Conservation (phyloP, 2,113 vertebrate genomes). For the Ciconia boyciana region DNA sequence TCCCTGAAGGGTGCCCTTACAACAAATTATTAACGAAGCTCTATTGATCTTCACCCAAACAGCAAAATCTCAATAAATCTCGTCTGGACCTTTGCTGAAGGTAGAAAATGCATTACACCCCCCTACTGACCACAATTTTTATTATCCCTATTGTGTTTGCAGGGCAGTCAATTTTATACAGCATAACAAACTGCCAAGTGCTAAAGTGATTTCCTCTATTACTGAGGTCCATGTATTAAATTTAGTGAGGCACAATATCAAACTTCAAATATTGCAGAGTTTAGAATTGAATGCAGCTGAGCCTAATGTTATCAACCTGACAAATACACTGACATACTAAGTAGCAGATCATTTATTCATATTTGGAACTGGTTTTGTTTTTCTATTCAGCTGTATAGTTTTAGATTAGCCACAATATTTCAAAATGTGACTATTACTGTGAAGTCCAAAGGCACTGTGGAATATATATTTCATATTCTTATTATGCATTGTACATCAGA, state of each 20-base stretch:
- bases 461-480: neutral
- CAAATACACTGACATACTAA: constrained; percentile 82
- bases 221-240: constrained; percentile 79
- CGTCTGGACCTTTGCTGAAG: constrained; percentile 76
- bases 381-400: constrained; percentile 54
- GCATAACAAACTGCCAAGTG: constrained; percentile 79
- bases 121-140: constrained; percentile 79
- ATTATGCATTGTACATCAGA: constrained; percentile 25
- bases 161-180: constrained; percentile 80
- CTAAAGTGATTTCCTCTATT: constrained; percentile 83
- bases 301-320: constrained; percentile 79
- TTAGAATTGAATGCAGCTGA: constrained; percentile 75
- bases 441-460: neutral
- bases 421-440: constrained; percentile 16
- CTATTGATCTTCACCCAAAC: constrained; percentile 82
- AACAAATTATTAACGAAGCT: constrained; percentile 77
- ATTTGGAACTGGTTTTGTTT: constrained; percentile 70
- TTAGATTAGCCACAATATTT: constrained; percentile 64
- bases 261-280: constrained; percentile 79
- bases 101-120: constrained; percentile 76
- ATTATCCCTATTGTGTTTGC: constrained; percentile 81
- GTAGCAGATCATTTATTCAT: constrained; percentile 79
- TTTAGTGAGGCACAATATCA: constrained; percentile 80
- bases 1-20: constrained; percentile 67
- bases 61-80: constrained; percentile 81